A percentile compares a stretch with the other conserved stretches of the same genome.
Conservation (phyloP, 2,797 vertebrate genomes). For the Cynodonichthys magdalenae region DNA sequence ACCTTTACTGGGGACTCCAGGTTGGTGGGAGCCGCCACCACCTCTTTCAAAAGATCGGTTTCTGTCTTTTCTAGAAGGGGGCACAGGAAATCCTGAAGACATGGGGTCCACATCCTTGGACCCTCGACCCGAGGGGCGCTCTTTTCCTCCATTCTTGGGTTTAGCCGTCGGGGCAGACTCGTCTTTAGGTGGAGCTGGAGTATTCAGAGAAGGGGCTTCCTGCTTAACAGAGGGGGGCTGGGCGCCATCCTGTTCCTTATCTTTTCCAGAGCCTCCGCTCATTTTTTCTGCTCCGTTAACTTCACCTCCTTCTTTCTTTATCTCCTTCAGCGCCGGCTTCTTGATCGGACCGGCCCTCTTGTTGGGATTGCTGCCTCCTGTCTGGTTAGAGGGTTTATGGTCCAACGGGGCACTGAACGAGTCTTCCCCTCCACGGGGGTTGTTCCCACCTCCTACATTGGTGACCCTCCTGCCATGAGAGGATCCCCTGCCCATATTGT, state of each 20-base stretch:
- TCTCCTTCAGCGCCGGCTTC: slow-evolving; percentile 82
- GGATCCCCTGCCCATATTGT: slow-evolving; percentile 69
- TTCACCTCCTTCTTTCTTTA: slow-evolving; percentile 79
- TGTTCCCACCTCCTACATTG: slow-evolving; percentile 77
- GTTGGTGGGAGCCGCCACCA: slow-evolving; percentile 65
- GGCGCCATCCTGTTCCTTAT: slow-evolving; percentile 77
- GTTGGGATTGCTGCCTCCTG: slow-evolving; percentile 68
- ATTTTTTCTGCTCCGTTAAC: slow-evolving; percentile 76
- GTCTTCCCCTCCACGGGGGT: slow-evolving; percentile 74
- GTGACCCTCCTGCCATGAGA: slow-evolving; percentile 76
- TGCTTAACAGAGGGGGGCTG: slow-evolving; percentile 68
- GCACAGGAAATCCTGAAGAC: slow-evolving; percentile 67
- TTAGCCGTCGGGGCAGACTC: slow-evolving; percentile 67
- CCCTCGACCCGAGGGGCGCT: slow-evolving; percentile 69
- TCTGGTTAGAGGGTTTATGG: slow-evolving; percentile 73
- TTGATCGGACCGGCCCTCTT: slow-evolving; percentile 92
- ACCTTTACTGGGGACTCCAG: slow-evolving; percentile 72
- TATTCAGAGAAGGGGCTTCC: slow-evolving; percentile 52
- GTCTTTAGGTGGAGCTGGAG: slow-evolving; percentile 71
- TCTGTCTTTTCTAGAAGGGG: slow-evolving; percentile 76
- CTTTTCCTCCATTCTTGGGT: slow-evolving; percentile 80
- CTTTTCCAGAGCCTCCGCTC: slow-evolving; percentile 73
- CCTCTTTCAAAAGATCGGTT: slow-evolving; percentile 85
- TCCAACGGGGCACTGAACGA: slow-evolving; percentile 67
- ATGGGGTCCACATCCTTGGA: slow-evolving; percentile 74